Percentiles rank a stretch among this genome's conserved stretches.
Conservation (phyloP, 2,888 invertebrate genomes). For the Ennomos quercinarius region DNA sequence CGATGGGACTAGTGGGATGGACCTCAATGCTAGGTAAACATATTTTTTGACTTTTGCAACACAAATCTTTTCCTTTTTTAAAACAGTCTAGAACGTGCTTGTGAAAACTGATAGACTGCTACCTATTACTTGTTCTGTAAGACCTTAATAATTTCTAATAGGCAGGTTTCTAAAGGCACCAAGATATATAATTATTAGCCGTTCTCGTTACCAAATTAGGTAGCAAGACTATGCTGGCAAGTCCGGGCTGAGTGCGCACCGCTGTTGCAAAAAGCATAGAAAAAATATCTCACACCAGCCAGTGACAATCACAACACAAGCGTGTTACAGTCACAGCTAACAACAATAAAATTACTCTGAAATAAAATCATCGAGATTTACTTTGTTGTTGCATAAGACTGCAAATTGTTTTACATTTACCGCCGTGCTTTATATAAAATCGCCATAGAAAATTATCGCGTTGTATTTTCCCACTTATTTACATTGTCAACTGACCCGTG, state of each 20-base stretch:
- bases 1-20: no score
- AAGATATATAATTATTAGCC: neutral
- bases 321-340: neutral
- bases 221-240: constrained; percentile 9
- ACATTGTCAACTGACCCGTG: constrained; percentile 63
- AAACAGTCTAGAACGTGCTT: no score
- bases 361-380: constrained; percentile 26
- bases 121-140: no score
- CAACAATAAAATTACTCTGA: constrained; percentile 28
- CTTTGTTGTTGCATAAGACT: constrained; percentile 24
- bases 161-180: constrained; percentile 15
- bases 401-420: constrained; percentile 17
- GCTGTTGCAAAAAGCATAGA: constrained; percentile 9
- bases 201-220: constrained; percentile 24
- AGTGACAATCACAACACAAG: no score
- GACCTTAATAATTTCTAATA: no score
- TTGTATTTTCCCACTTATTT: constrained; percentile 56
- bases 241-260: constrained; percentile 18
- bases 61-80: no score
- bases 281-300: constrained; percentile 21
- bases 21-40: no score
- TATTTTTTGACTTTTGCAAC: no score
- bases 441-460: constrained; percentile 30
- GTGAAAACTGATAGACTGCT: no score
- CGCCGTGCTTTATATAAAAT: constrained; percentile 18